Evolutionary conservation across 2,113 vertebrate genomes (phyloP).

Genomic region (Lota lota): DNA sequence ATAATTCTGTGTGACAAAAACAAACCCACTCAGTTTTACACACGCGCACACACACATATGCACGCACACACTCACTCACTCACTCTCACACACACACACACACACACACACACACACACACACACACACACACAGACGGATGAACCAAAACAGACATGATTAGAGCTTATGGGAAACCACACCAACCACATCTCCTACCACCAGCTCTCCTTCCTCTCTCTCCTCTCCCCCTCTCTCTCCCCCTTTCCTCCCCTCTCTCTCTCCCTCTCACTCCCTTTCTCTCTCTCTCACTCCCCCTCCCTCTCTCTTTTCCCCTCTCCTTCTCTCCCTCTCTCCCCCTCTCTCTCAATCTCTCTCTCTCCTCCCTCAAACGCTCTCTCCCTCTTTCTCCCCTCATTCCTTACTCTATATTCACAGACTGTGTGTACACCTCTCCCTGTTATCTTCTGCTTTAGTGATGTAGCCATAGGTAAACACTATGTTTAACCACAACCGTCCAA

Average conservation of each 20-base stretch:
- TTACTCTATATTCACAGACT: too few relatives aligned
- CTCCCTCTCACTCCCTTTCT: neutral
- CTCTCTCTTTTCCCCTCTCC: neutral
- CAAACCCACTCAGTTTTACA: slow-evolving; percentile 1
- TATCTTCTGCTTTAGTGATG: too few relatives aligned
- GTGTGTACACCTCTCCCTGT: too few relatives aligned
- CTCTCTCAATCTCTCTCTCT: neutral
- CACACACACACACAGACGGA: slow-evolving; percentile 29
- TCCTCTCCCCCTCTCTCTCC: slow-evolving; percentile 1
- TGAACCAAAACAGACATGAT: slow-evolving; percentile 51
- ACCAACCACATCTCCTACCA: slow-evolving; percentile 27
- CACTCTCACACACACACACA: slow-evolving; percentile 24
- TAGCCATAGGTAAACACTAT: too few relatives aligned
- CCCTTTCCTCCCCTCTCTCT: neutral
- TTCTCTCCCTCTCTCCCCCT: neutral
- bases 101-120: slow-evolving; percentile 14
- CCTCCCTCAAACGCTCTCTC: slow-evolving; percentile 7
- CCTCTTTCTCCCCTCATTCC: neutral
- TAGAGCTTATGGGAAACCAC: slow-evolving; percentile 43
- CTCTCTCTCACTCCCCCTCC: neutral
- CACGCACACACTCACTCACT: slow-evolving; percentile 11
- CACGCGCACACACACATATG: slow-evolving; percentile 11
- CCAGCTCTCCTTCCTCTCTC: neutral
- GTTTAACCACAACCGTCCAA: too few relatives aligned
- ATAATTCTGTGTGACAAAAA: slow-evolving; percentile 40